Percentiles rank a stretch among this genome's conserved stretches.
Evolutionary conservation across 2,797 vertebrate species (phyloP).

Genomic region (Lophius americanus): DNA sequence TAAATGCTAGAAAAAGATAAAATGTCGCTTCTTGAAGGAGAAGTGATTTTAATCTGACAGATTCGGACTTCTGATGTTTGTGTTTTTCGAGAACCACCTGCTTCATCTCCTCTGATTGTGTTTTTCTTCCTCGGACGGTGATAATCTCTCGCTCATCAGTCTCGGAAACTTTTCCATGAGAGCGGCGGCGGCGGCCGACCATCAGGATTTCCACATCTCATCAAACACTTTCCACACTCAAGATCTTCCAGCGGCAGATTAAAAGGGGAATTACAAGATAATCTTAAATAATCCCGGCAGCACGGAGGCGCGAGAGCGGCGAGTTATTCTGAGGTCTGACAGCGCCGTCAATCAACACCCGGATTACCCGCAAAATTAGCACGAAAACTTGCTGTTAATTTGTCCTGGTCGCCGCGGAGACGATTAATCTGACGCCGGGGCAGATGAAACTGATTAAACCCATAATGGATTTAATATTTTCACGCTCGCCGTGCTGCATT

Average conservation of each 20-base stretch:
- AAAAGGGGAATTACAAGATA: constrained; percentile 94
- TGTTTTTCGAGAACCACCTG: too few species aligned
- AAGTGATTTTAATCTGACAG: too few species aligned
- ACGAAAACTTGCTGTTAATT: constrained; percentile 64
- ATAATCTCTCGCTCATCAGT: constrained; percentile 61
- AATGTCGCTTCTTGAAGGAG: too few species aligned
- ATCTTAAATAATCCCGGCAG: constrained; percentile 96
- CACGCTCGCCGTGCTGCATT: neutral
- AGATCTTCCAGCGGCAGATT: constrained; percentile 92
- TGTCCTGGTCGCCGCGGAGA: constrained; percentile 2
- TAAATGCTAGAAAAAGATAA: too few species aligned
- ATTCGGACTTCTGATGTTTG: too few species aligned
- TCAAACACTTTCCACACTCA: constrained; percentile 85
- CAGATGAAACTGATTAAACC: constrained; percentile 65
- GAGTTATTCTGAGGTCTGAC: constrained; percentile 82
- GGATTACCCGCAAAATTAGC: constrained; percentile 77
- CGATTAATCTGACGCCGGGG: constrained; percentile 64
- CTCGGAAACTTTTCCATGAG: constrained; percentile 44
- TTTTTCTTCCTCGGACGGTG: neutral
- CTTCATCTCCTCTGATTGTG: neutral
- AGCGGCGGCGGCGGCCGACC: constrained; percentile 11
- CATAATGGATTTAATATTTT: constrained; percentile 52
- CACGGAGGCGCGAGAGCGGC: constrained; percentile 83
- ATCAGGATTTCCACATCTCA: constrained; percentile 72
- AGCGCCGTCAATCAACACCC: constrained; percentile 83